Percentiles rank a stretch among this genome's conserved stretches.
Conservation (phyloP, 2,888 invertebrate species). For the Vesta saturnalis region DNA sequence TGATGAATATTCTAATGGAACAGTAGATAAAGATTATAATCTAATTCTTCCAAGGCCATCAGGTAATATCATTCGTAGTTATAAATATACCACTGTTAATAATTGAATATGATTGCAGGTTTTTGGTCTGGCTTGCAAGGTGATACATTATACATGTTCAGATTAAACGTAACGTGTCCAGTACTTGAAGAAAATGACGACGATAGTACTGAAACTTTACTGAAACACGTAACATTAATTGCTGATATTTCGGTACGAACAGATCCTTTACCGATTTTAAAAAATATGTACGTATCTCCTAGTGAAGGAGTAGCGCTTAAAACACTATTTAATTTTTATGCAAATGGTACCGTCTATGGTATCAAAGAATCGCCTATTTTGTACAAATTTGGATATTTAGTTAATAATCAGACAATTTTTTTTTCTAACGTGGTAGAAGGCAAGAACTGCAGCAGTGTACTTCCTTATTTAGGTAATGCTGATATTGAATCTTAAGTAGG, state of each 20-base stretch:
- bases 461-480: conserved; percentile 25
- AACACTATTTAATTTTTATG: conserved; percentile 21
- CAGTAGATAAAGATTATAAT: conserved; percentile 22
- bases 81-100: background rate
- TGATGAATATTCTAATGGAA: conserved; percentile 26
- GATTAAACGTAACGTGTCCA: conserved; percentile 30
- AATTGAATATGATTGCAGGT: conserved; percentile 13
- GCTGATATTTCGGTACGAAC: conserved; percentile 20
- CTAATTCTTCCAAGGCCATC: conserved; percentile 19
- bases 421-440: conserved; percentile 16
- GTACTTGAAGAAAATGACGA: background rate
- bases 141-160: conserved; percentile 24
- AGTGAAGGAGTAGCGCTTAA: conserved; percentile 21
- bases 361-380: conserved; percentile 4
- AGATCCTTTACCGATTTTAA: conserved; percentile 4
- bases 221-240: conserved; percentile 10
- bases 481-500: background rate
- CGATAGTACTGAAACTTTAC: background rate
- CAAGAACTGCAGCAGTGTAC: conserved; percentile 9
- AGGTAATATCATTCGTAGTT: conserved; percentile 1
- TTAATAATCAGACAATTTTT: conserved; percentile 21
- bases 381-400: conserved; percentile 29
- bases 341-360: background rate
- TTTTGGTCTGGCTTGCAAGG: conserved; percentile 20
- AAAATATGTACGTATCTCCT: conserved; percentile 14